Evolutionary conservation across 2,797 vertebrate species (phyloP).

Genomic region (Pseudomugil tenellus): DNA sequence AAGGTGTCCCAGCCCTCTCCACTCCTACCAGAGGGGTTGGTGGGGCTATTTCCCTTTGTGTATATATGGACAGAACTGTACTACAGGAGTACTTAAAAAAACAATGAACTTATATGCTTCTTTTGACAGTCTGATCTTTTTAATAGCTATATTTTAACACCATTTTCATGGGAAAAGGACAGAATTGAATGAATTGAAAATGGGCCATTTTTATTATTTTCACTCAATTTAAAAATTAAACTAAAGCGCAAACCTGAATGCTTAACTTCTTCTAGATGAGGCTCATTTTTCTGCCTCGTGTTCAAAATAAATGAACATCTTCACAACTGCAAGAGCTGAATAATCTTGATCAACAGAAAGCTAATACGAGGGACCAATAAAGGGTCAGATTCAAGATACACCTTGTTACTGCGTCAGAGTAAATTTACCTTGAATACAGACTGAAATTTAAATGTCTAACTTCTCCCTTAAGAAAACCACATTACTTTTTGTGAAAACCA

Average conservation of each 20-base stretch:
- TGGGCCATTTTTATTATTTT: background rate
- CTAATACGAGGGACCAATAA: no score
- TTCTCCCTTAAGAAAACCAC: no score
- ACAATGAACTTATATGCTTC: background rate
- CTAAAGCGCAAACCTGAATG: background rate
- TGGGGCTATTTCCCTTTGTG: conserved; percentile 14
- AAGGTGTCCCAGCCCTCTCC: conserved; percentile 70
- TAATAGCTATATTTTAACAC: background rate
- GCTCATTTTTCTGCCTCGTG: no score
- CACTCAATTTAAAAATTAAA: background rate
- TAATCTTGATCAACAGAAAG: background rate
- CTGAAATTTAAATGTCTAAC: no score
- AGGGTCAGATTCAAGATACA: background rate
- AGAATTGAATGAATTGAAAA: background rate
- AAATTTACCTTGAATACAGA: background rate
- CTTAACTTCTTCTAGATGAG: background rate
- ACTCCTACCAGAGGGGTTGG: conserved; percentile 44
- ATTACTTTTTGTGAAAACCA: no score
- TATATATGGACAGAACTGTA: conserved; percentile 18
- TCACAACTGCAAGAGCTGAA: background rate
- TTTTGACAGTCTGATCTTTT: background rate
- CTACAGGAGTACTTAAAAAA: background rate
- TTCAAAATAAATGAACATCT: no score
- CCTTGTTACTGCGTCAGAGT: background rate
- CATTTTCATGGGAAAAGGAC: background rate